phyloP scores from a whole-genome alignment of 2,797 vertebrate species.

The Okamejei kenojei region DNA sequence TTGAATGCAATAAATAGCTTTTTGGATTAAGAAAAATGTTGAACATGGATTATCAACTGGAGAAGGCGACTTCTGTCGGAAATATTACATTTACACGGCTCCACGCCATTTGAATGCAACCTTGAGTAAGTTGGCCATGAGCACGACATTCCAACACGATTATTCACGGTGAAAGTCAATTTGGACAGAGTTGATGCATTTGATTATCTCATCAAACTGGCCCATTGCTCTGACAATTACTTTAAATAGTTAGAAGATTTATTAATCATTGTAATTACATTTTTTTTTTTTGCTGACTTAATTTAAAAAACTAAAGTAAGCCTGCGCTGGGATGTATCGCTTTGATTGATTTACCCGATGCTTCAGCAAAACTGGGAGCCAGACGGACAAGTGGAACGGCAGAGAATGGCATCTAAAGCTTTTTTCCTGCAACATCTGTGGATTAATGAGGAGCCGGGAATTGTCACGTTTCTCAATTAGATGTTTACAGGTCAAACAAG shows the following conservation, averaged over 20 bases:
- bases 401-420: neutral
- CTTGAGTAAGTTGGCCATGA: neutral
- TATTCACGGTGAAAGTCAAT: constrained; percentile 14
- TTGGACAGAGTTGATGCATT: neutral
- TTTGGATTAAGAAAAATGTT: too few species aligned
- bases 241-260: constrained; percentile 21
- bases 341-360: neutral
- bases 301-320: constrained; percentile 26
- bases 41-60: neutral
- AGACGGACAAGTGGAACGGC: neutral
- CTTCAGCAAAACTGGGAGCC: neutral
- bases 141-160: neutral
- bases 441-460: constrained; percentile 16
- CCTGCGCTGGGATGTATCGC: neutral
- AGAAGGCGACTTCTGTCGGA: neutral
- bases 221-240: constrained; percentile 16
- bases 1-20: too few species aligned
- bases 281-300: constrained; percentile 36
- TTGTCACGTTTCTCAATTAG: constrained; percentile 24
- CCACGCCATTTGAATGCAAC: neutral
- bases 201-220: constrained; percentile 26
- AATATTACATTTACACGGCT: neutral
- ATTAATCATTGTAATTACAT: constrained; percentile 34
- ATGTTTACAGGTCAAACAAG: constrained; percentile 31
- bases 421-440: constrained; percentile 12